A percentile compares a stretch with the other conserved stretches of the same genome.
These are phyloP conservation scores for Amphipoea lucens DNA, from an alignment of 2,888 invertebrate species.

Conservation along the genomic window DNA sequence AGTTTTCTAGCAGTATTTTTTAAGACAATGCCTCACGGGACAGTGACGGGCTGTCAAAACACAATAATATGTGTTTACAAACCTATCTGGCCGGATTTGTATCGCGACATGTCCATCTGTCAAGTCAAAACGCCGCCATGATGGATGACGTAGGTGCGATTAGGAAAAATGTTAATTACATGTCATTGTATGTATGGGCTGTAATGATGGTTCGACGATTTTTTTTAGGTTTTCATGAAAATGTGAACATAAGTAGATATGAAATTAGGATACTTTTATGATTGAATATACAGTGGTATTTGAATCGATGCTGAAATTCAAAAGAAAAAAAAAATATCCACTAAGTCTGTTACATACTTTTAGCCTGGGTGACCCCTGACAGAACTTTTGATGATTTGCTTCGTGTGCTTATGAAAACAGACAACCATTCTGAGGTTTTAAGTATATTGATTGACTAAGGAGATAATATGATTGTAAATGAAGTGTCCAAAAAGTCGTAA, in stretches of 20 bases:
- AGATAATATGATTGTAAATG: conserved; percentile 24
- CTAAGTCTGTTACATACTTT: not conserved
- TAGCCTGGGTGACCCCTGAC: not conserved
- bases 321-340: not conserved
- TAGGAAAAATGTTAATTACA: conserved; percentile 73
- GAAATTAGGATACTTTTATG: not conserved
- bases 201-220: conserved; percentile 58
- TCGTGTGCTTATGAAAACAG: not conserved
- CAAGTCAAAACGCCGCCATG: conserved; percentile 61
- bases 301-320: not conserved
- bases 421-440: not conserved
- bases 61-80: conserved; percentile 67
- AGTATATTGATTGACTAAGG: conserved; percentile 1
- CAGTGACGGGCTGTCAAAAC: conserved; percentile 68
- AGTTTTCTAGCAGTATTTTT: conserved; percentile 16
- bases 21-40: conserved; percentile 61
- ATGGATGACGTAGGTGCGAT: conserved; percentile 66
- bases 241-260: conserved; percentile 12
- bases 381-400: too few species aligned
- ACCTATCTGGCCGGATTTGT: conserved; percentile 66
- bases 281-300: not conserved
- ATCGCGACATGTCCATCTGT: conserved; percentile 66
- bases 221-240: conserved; percentile 23
- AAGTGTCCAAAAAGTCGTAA: conserved; percentile 53
- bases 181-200: conserved; percentile 54